phyloP scores from a whole-genome alignment of 2,113 vertebrate genomes.

The Notarius lentiginosus region DNA sequence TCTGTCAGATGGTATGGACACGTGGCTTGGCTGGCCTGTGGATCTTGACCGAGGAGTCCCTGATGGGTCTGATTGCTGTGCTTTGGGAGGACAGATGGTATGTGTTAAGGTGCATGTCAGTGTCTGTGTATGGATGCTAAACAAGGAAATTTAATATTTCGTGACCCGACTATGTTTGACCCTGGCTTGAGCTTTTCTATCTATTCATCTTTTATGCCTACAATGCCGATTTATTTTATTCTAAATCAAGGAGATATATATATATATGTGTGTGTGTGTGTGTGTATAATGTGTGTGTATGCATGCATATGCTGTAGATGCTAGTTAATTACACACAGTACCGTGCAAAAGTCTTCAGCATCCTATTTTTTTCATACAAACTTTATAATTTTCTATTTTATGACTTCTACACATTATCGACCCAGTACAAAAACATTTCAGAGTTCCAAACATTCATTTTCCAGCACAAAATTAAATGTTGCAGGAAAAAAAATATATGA shows the following conservation, averaged over 20 bases:
- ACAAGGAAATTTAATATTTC: slow-evolving; percentile 69
- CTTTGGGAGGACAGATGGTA: slow-evolving; percentile 73
- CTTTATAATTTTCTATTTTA: no score
- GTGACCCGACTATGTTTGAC: slow-evolving; percentile 63
- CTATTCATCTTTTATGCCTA: neutral
- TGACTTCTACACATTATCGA: no score
- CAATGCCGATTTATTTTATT: neutral
- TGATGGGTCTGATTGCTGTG: slow-evolving; percentile 66
- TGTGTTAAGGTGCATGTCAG: slow-evolving; percentile 53
- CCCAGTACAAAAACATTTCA: no score
- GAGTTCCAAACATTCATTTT: no score
- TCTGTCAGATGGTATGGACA: slow-evolving; percentile 58
- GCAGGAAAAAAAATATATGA: no score
- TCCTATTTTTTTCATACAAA: no score
- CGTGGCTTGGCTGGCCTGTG: slow-evolving; percentile 51
- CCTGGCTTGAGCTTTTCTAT: neutral
- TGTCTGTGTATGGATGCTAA: slow-evolving; percentile 51
- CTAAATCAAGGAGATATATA: neutral
- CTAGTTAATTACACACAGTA: no score
- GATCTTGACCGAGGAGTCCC: slow-evolving; percentile 61
- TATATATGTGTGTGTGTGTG: no score
- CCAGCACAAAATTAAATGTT: no score
- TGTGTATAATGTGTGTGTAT: no score
- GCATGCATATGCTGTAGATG: no score
- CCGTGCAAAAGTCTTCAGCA: no score